phyloP scores from a whole-genome alignment of 2,888 invertebrate species.

The Neoitamus cyanurus region DNA sequence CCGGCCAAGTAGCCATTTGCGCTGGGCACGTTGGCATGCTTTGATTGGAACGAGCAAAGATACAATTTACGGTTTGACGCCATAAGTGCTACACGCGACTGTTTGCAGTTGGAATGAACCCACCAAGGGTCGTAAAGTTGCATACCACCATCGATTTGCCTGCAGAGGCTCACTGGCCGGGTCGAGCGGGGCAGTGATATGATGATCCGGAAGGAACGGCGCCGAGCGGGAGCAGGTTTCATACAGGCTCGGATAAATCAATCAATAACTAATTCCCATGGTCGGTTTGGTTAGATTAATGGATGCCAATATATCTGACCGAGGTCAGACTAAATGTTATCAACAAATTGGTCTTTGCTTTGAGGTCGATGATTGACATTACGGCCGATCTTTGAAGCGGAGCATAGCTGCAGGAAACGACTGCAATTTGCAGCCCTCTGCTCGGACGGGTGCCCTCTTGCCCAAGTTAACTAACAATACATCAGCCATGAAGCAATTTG shows the following conservation, averaged over 20 bases:
- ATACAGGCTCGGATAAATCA: conserved; percentile 54
- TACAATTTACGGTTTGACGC: conserved; percentile 31
- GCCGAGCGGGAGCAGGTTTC: not conserved
- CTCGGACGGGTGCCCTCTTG: not conserved
- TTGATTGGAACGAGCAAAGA: not conserved
- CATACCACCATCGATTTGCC: conserved; percentile 18
- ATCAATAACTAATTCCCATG: conserved; percentile 56
- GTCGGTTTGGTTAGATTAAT: conserved; percentile 56
- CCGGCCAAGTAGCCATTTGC: not conserved
- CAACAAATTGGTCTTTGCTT: conserved; percentile 40
- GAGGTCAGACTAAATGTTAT: conserved; percentile 46
- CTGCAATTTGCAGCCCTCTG: not conserved
- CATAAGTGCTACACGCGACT: conserved; percentile 21
- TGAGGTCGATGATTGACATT: conserved; percentile 40
- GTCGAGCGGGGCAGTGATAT: not conserved
- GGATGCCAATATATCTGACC: conserved; percentile 54
- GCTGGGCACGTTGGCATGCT: not conserved
- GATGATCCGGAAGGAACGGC: not conserved
- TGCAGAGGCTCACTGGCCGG: not conserved
- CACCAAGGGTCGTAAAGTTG: conserved; percentile 12
- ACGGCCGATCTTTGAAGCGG: conserved; percentile 6
- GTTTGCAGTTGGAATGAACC: not conserved
- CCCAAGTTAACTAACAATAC: not conserved
- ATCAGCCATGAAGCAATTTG: not conserved
- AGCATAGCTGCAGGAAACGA: not conserved